A percentile compares a stretch with the other conserved stretches of the same genome.
Conservation (phyloP, 2,797 vertebrate species). For the Propithecus perrieri region DNA sequence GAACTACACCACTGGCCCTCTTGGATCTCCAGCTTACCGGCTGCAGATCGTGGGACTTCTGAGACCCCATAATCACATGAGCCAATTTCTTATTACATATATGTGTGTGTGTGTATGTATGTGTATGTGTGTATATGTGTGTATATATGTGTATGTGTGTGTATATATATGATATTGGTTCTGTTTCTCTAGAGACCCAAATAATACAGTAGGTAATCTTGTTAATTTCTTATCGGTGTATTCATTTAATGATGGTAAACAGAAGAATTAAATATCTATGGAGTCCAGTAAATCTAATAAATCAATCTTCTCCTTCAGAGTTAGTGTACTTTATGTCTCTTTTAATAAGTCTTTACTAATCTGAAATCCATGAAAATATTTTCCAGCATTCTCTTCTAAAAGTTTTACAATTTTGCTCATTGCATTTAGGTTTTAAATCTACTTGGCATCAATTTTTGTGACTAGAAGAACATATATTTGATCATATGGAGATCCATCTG, state of each 20-base stretch:
- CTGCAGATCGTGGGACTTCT: not conserved
- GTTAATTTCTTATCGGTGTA: not conserved
- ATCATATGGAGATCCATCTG: not conserved
- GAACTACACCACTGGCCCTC: not conserved
- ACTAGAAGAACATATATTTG: not conserved
- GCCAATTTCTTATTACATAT: not conserved
- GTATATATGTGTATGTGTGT: accelerated
- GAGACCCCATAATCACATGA: not conserved
- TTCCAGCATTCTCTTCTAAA: not conserved
- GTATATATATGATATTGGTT: not conserved
- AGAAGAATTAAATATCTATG: not conserved
- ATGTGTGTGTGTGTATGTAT: not conserved
- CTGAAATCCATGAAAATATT: not conserved
- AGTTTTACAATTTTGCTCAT: not conserved
- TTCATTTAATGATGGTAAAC: not conserved
- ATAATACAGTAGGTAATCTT: not conserved
- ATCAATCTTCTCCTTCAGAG: not conserved
- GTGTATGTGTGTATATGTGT: not conserved
- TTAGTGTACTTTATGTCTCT: not conserved
- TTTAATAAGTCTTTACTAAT: not conserved
- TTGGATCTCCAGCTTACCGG: not conserved
- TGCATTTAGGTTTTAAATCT: not conserved
- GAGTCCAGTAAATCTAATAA: not conserved
- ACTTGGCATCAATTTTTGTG: not conserved
- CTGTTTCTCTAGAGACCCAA: not conserved